phyloP scores from a whole-genome alignment of 2,888 invertebrate genomes.

The Nemapogon koenigi region DNA sequence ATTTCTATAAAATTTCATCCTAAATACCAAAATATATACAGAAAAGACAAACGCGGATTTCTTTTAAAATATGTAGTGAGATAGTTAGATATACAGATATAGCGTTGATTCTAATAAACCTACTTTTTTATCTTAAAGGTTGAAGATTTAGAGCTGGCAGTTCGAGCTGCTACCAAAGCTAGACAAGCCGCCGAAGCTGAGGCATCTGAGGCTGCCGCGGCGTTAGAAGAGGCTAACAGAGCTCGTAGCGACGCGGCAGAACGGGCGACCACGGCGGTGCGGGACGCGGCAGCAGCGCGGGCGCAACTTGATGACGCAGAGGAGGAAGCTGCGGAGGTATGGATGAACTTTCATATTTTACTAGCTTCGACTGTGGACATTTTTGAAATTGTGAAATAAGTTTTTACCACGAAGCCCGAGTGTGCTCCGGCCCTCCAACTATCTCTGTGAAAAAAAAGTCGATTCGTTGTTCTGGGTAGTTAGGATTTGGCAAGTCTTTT shows the following conservation, averaged over 20 bases:
- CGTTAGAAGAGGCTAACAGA: conserved; percentile 81
- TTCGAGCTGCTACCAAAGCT: conserved; percentile 84
- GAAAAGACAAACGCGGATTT: no score
- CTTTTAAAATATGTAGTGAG: no score
- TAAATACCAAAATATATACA: no score
- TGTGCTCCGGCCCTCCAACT: no score
- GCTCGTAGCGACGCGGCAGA: conserved; percentile 83
- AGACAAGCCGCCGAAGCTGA: conserved; percentile 88
- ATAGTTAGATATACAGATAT: not conserved
- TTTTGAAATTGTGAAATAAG: no score
- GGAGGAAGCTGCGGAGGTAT: conserved; percentile 85
- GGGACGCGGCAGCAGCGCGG: conserved; percentile 84
- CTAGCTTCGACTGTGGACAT: no score
- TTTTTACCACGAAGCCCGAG: no score
- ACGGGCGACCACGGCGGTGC: conserved; percentile 66
- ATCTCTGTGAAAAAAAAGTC: no score
- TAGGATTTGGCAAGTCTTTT: no score
- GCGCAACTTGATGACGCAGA: conserved; percentile 92
- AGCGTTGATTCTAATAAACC: not conserved
- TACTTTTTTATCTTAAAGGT: conserved; percentile 50
- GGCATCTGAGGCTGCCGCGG: conserved; percentile 79
- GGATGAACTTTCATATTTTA: no score
- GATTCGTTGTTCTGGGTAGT: no score
- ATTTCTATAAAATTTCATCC: no score
- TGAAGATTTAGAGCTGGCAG: conserved; percentile 89